phyloP scores from a whole-genome alignment of 2,113 vertebrate genomes.

The Taxidea taxus region DNA sequence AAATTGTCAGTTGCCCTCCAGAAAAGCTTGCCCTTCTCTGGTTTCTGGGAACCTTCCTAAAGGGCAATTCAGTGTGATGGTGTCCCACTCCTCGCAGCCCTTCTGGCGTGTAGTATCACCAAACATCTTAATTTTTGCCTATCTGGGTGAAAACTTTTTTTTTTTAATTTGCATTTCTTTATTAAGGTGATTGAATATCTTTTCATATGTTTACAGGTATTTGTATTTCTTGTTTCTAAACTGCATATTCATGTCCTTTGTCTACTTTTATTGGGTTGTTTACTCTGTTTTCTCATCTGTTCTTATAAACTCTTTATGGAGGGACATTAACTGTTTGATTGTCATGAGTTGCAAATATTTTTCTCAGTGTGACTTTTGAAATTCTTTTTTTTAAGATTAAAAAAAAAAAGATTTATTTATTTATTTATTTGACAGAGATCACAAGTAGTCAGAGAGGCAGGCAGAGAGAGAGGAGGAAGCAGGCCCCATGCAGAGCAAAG shows the following conservation, averaged over 20 bases:
- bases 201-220: background rate
- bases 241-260: background rate
- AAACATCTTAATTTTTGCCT: constrained; percentile 22
- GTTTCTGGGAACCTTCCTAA: background rate
- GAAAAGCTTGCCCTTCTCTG: background rate
- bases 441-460: no score
- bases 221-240: constrained; percentile 27
- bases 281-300: background rate
- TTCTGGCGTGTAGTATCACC: background rate
- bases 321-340: background rate
- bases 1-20: background rate
- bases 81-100: background rate
- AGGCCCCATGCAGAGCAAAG: no score
- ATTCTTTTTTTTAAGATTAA: no score
- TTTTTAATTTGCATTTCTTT: background rate
- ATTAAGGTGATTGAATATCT: background rate
- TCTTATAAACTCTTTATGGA: background rate
- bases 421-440: no score
- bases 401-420: no score
- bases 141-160: background rate
- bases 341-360: background rate
- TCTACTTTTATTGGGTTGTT: background rate
- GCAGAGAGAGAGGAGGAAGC: no score
- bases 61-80: background rate
- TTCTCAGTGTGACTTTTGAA: background rate